Conservation (phyloP, 2,888 invertebrate species). For the Xestia c-nigrum region DNA sequence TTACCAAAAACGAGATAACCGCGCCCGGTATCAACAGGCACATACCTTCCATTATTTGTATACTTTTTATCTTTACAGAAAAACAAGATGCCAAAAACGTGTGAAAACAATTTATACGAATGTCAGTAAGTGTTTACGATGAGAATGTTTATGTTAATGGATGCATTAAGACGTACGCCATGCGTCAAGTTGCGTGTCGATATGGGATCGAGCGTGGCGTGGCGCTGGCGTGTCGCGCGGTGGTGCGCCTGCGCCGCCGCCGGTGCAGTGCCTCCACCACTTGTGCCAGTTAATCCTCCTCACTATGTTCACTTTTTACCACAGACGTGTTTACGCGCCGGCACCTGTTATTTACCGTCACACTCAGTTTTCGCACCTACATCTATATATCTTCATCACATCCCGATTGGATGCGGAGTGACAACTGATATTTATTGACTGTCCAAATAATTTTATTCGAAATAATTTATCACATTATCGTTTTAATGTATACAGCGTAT, state of each 20-base stretch:
- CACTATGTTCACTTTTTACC: slow-evolving; percentile 76
- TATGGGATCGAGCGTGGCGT: slow-evolving; percentile 75
- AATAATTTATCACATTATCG: slow-evolving; percentile 67
- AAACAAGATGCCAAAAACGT: slow-evolving; percentile 59
- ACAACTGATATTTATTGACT: slow-evolving; percentile 68
- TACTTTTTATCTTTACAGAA: slow-evolving; percentile 56
- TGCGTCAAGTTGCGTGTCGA: slow-evolving; percentile 87
- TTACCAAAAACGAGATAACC: slow-evolving; percentile 89
- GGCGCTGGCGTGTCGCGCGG: slow-evolving; percentile 71
- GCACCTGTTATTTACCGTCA: slow-evolving; percentile 78
- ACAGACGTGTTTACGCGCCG: slow-evolving; percentile 68
- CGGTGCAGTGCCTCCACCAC: slow-evolving; percentile 60
- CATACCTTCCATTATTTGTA: slow-evolving; percentile 70
- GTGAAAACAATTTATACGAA: slow-evolving; percentile 67
- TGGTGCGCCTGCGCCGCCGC: slow-evolving; percentile 44
- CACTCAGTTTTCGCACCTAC: slow-evolving; percentile 71
- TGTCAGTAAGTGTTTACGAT: slow-evolving; percentile 71
- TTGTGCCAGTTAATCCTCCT: slow-evolving; percentile 78
- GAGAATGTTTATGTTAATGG: slow-evolving; percentile 80
- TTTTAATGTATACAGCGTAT: slow-evolving; percentile 46
- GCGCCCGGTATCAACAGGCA: slow-evolving; percentile 80
- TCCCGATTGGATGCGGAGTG: slow-evolving; percentile 49
- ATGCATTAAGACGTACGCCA: slow-evolving; percentile 79
- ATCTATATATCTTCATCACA: slow-evolving; percentile 75
- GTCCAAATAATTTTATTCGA: slow-evolving; percentile 71